Conservation (phyloP, 1,140 invertebrate genomes). For the Coptotermes formosanus region DNA sequence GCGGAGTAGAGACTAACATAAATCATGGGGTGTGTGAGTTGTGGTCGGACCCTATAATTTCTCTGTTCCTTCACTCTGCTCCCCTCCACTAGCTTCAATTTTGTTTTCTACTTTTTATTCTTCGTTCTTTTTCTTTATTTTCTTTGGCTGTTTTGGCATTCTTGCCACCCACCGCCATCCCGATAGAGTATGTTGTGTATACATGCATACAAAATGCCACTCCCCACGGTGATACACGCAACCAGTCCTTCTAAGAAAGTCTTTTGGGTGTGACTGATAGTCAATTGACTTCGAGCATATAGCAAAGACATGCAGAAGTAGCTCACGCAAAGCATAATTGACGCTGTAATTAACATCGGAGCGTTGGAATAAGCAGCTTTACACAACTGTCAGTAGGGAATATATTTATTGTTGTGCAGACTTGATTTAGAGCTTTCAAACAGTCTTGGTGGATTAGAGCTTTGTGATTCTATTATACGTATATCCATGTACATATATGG, state of each 20-base stretch:
- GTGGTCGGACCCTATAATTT: conserved; percentile 21
- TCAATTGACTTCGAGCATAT: background rate
- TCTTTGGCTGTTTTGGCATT: background rate
- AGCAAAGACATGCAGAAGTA: background rate
- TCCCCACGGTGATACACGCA: conserved; percentile 16
- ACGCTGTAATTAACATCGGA: background rate
- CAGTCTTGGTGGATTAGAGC: background rate
- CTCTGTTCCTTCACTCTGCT: background rate
- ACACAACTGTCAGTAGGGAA: too few relatives aligned
- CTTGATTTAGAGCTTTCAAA: background rate
- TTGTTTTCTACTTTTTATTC: background rate
- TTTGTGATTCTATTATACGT: too few relatives aligned
- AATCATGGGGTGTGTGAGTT: conserved; percentile 26
- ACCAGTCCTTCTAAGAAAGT: conserved; percentile 23
- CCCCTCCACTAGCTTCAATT: background rate
- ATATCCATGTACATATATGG: background rate
- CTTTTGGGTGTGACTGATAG: conserved; percentile 21
- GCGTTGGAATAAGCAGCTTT: too few relatives aligned
- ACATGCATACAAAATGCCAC: background rate
- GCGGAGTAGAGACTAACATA: conserved; percentile 20
- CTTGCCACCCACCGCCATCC: background rate
- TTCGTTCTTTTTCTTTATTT: background rate
- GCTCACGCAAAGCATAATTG: conserved; percentile 16
- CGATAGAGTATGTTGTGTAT: too few relatives aligned
- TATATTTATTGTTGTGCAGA: background rate